phyloP scores from a whole-genome alignment of 1,140 invertebrate species.

The Cydia amplana region DNA sequence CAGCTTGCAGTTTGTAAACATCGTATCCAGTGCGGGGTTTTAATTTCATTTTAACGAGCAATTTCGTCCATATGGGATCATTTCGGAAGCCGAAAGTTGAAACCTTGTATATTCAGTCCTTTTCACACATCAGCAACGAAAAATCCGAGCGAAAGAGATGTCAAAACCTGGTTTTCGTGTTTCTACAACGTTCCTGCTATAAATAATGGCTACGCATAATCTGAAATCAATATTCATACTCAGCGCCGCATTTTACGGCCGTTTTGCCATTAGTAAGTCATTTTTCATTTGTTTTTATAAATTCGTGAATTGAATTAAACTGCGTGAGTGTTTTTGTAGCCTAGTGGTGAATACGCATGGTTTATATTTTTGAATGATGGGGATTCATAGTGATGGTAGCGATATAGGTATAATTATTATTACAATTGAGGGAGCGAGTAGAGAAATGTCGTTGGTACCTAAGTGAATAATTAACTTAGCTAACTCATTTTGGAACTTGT shows the following conservation, averaged over 20 bases:
- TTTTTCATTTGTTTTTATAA: constrained; percentile 22
- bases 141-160: neutral
- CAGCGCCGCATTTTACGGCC: constrained; percentile 8
- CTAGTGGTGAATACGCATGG: neutral
- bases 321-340: neutral
- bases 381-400: too few species aligned
- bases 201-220: constrained; percentile 31
- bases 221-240: constrained; percentile 32
- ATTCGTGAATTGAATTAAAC: neutral
- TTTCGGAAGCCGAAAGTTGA: neutral
- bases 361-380: too few species aligned
- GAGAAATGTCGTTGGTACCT: too few species aligned
- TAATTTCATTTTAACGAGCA: constrained; percentile 32
- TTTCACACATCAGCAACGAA: neutral
- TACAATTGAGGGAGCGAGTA: too few species aligned
- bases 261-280: neutral
- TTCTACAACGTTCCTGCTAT: neutral
- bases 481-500: too few species aligned
- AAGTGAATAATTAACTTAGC: too few species aligned
- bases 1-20: constrained; percentile 17
- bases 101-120: neutral
- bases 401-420: too few species aligned
- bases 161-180: neutral
- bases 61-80: neutral
- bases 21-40: constrained; percentile 3